phyloP scores from a whole-genome alignment of 2,888 invertebrate genomes.

The Patella pellucida region DNA sequence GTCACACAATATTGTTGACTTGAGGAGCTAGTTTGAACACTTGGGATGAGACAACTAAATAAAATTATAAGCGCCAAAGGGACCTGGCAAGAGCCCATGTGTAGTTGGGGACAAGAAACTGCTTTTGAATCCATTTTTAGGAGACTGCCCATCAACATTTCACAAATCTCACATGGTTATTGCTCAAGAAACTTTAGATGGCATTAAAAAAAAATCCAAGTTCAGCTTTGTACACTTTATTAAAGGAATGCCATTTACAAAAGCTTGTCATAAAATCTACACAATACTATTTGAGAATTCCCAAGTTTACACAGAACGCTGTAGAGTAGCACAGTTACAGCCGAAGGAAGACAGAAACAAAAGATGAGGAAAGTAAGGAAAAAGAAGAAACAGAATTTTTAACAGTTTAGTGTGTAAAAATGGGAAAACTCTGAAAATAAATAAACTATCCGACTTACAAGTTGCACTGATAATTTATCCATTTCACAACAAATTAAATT shows the following conservation, averaged over 20 bases:
- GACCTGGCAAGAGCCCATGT: no score
- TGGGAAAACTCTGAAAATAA: not conserved
- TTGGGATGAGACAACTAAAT: no score
- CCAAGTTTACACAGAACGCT: not conserved
- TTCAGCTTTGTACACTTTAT: conserved; percentile 1
- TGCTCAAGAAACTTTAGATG: no score
- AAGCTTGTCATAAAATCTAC: not conserved
- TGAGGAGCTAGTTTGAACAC: no score
- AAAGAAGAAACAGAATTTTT: not conserved
- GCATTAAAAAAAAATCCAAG: no score
- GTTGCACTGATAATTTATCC: not conserved
- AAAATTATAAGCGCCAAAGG: no score
- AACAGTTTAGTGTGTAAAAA: conserved; percentile 3
- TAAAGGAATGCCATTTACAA: conserved; percentile 11
- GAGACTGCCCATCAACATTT: no score
- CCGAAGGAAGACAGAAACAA: not conserved
- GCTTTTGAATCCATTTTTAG: no score
- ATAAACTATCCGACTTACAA: not conserved
- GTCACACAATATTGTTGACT: no score
- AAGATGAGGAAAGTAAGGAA: not conserved
- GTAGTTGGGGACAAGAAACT: no score
- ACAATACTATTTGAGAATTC: not conserved
- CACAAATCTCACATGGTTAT: no score
- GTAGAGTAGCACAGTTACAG: not conserved
- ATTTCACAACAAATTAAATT: not conserved